Evolutionary conservation across 2,888 invertebrate species (phyloP), one percentile per base, ranked within the genome.

Genomic region (Caenorhabditis imperialis): DNA sequence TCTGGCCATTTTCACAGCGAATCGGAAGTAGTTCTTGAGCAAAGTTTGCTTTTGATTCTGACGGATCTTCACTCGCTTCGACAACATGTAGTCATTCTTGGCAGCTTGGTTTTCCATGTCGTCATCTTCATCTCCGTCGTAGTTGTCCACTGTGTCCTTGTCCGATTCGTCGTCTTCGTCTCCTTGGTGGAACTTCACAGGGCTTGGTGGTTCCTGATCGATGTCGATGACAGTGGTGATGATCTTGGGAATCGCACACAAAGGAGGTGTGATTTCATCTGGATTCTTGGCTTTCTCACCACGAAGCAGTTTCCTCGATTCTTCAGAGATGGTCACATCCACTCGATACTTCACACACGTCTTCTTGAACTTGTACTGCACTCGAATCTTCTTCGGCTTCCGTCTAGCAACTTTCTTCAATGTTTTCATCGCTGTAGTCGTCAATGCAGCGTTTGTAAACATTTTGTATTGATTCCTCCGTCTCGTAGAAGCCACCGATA

Each of bases 301-400:
- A 30, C 6, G 30, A 30, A 30, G 30, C 6, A 30, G 6, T 30
- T 40, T 54, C 5, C 23, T 2, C 14, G 35, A 27, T 18, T 16
- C 35, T 10, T 57, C 45, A 3, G 42, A 3, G 10, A 67, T 20
- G 2, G 14, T 58, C 18, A 67, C 57, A 37, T 67, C 23, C n/a
- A 67, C 51, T 50, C 51, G 57, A 25, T 57, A 67, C 5, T 67
- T 67, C 10, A 67, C 33, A n/a, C 67, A 67, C 0, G 67, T 57
- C n/a, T 51, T 40, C 20, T 67, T 57, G 51, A 67, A 67, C 22
- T 67, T 67, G 57, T 67, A 67, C 37, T 51, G 16, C 10, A 57
- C 67, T 18, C 27, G 57, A 22, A 67, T 51, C 38, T 45, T 67
- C 12, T 27, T 57, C 12, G 35, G 2, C 16, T 20, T 67, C 20